A percentile compares a stretch with the other conserved stretches of the same genome.
These are phyloP conservation scores for Spialia ferax DNA, from an alignment of 2,888 invertebrate genomes.

Conservation along the genomic window DNA sequence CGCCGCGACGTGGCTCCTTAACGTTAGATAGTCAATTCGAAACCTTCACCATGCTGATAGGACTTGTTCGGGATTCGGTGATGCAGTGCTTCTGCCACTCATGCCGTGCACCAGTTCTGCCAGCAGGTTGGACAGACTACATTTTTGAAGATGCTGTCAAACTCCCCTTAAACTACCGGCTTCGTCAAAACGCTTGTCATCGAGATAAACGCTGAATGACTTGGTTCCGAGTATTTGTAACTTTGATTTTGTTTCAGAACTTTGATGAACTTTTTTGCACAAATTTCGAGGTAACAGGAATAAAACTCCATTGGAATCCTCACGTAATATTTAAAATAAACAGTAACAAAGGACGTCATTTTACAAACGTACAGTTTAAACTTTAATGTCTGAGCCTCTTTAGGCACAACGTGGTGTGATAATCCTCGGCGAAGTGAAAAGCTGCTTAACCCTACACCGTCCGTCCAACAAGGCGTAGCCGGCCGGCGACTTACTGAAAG, in stretches of 20 bases:
- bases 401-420: not conserved
- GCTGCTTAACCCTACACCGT: constrained; percentile 21
- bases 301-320: not conserved
- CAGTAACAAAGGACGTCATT: not conserved
- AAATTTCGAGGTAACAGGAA: constrained; percentile 17
- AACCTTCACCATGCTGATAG: constrained; percentile 92
- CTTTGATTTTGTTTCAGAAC: constrained; percentile 39
- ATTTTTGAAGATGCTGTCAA: constrained; percentile 47
- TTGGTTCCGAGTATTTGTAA: constrained; percentile 42
- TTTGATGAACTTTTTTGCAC: not conserved
- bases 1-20: constrained; percentile 81
- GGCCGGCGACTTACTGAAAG: constrained; percentile 51
- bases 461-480: constrained; percentile 21
- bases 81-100: constrained; percentile 98
- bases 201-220: constrained; percentile 65
- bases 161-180: constrained; percentile 55
- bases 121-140: constrained; percentile 88
- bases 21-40: constrained; percentile 81
- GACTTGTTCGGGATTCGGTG: constrained; percentile 96
- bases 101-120: constrained; percentile 94
- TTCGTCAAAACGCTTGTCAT: constrained; percentile 60
- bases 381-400: constrained; percentile 8
- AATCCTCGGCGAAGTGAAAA: constrained; percentile 21
- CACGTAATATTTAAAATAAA: not conserved
- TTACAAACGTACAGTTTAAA: not conserved